Conservation (phyloP, 2,888 invertebrate species). For the Criorhina ranunculi region DNA sequence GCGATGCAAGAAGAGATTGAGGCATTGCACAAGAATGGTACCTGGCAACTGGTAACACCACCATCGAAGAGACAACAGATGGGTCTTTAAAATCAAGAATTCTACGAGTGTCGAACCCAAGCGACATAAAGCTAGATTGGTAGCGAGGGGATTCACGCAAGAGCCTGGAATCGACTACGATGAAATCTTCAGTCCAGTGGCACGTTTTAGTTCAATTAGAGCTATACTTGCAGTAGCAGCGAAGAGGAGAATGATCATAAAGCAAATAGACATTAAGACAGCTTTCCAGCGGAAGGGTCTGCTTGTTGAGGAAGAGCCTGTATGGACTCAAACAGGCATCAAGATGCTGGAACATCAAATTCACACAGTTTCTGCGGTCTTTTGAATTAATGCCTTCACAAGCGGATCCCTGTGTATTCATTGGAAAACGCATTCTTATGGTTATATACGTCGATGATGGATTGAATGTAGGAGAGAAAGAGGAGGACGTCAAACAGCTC, state of each 20-base stretch:
- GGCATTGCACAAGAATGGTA: constrained; percentile 22
- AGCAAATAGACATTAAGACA: not conserved
- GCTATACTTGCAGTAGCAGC: constrained; percentile 2
- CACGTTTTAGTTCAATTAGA: constrained; percentile 16
- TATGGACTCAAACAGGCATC: constrained; percentile 43
- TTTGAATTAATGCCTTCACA: not conserved
- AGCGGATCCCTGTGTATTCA: constrained; percentile 29
- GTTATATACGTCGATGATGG: constrained; percentile 25
- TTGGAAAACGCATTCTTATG: constrained; percentile 23
- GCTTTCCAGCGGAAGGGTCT: constrained; percentile 60
- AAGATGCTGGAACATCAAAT: constrained; percentile 36
- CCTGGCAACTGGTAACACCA: constrained; percentile 21
- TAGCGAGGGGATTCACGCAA: constrained; percentile 15
- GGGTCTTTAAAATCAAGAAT: constrained; percentile 19
- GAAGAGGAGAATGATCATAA: not conserved
- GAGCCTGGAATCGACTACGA: constrained; percentile 1
- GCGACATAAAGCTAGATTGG: constrained; percentile 12
- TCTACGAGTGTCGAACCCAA: constrained; percentile 24
- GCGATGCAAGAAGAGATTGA: constrained; percentile 26
- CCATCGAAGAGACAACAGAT: constrained; percentile 24
- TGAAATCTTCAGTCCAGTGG: constrained; percentile 24
- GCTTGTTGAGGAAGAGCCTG: constrained; percentile 55
- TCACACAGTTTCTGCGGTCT: constrained; percentile 3
- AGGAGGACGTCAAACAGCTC: not conserved
- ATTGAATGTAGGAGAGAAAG: constrained; percentile 13